Base-by-base conservation (phyloP, 23 tunicate genomes). In the Corella eumyota region DNA sequence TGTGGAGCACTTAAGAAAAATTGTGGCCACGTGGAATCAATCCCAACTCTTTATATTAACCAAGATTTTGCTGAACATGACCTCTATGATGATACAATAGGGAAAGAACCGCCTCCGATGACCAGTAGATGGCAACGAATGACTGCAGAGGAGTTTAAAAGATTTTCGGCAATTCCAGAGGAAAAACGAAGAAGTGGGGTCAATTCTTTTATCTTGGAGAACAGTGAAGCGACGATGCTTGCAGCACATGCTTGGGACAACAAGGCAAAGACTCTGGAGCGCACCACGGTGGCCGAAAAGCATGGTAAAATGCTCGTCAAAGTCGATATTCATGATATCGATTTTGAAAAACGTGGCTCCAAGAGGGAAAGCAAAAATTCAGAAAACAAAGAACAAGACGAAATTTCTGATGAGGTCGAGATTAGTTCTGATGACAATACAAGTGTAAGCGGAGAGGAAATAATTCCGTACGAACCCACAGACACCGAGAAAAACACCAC, bases 141-240 rank as follows among this genome's bases (percentile, higher is more conserved):
- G 71, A 74, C 80, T 23, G 73, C 83, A 3, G 74, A 84, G 50
- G 94, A 84, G 34, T 75, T 75, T 58, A 63, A 64, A 31, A 37
- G 94, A 34, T 84, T 84, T 64, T 84, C 94, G 11, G 77, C 76
- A 1, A 84, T 84, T 36, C 94, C 83, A 25, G 94, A 84, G 58
- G 94, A 84, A 57, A 61, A 67, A 33, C 68, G 81, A 50, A 69
- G 81, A 44, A 77, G 76, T 32, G 76, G 76, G 3, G 68, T 76
- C 0, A 76, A 68, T 47, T 76, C 83, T 4, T 65, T 76, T 2
- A 35, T 51, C 34, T 46, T 25, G 32, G 68, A 48, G 19, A 67
- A 58, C 29, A 61, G 46, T 15, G 74, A 61, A 57, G 30, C 26
- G 40, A 30, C 49, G 33, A 48, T 30, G 26, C n/a, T n/a, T n/a